Base-by-base conservation (phyloP, 2,888 invertebrate species). In the Tiliacea aurago region DNA sequence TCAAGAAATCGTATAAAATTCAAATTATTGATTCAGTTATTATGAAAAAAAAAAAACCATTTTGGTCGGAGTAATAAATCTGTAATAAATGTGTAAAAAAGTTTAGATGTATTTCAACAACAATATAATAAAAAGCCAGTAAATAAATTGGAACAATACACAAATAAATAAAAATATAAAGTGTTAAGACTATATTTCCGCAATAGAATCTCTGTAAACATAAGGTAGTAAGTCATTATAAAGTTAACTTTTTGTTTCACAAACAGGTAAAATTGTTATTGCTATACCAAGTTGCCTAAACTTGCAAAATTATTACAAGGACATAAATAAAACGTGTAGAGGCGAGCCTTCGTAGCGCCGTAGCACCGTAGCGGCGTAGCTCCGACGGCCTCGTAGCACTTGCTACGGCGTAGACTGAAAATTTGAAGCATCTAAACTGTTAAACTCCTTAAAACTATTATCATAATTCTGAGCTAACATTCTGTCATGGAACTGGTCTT, bases 401-500 rank as follows among this genome's bases (percentile, higher is more conserved):
- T 87, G 91, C 90, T 91, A 91, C 91, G 89, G 87, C 89, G 90
- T 90, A 89, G 90, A 89, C 90, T 88, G 88, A 91, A 94, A 94
- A 93, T 94, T 94, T 89, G 91, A 92, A 90, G 91, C 91, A 92
- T 93, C 93, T 94, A 93, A 94, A 95, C 78, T 87, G 85, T 83
- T 78, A 69, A 81, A 84, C 92, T 94, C 91, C 94, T 94, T 94
- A 90, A 94, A 95, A 94, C 94, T 95, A 95, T 93, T 94, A 94
- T 93, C 93, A 95, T 95, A 95, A 95, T 93, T 95, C 91, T 92
- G 92, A 89, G 90, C 92, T 93, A 91, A 89, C 93, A 94, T 94
- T 94, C 91, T 94, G 94, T 94, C 92, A 93, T 90, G 77, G 91
- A 92, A 92, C 92, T 89, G 89, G 90, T 86, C 88, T 84, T 88